These are phyloP conservation scores for Glyptemys insculpta DNA, from an alignment of 2,797 vertebrate genomes.

Conservation along the genomic window DNA sequence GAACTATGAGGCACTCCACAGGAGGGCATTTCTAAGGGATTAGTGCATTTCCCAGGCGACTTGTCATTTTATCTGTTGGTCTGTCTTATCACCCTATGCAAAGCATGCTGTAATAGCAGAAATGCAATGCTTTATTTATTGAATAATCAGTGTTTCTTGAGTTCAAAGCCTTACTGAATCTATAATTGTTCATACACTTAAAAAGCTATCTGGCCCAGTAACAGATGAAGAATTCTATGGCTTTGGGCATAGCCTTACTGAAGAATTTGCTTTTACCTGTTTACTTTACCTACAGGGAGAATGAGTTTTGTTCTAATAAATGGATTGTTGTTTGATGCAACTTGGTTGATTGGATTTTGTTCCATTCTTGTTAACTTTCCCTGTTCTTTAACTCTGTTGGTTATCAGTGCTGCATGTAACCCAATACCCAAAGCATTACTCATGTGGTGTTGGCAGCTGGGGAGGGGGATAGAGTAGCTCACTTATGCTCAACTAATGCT, in stretches of 20 bases:
- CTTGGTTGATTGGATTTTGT: not conserved
- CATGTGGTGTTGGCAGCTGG: accelerated
- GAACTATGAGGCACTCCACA: not conserved
- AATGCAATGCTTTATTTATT: not conserved
- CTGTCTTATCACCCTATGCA: accelerated
- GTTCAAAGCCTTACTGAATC: not conserved
- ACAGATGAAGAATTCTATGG: not conserved
- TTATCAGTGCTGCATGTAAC: not conserved
- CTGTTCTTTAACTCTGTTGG: not conserved
- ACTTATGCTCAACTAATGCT: not conserved
- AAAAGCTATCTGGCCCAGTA: not conserved
- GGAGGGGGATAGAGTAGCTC: not conserved
- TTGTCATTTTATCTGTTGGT: not conserved
- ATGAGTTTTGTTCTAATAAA: not conserved
- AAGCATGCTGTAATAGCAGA: not conserved
- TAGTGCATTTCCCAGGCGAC: not conserved
- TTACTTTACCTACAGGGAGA: not conserved
- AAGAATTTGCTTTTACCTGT: not conserved
- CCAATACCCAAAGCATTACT: not conserved
- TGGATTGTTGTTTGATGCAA: not conserved
- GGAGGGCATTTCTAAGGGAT: not conserved
- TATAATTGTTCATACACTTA: not conserved
- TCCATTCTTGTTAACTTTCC: not conserved
- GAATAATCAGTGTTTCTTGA: not conserved
- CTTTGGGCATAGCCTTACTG: not conserved